Evolutionary conservation across 2,888 invertebrate species (phyloP).

Genomic region (Philopedon plagiatum): DNA sequence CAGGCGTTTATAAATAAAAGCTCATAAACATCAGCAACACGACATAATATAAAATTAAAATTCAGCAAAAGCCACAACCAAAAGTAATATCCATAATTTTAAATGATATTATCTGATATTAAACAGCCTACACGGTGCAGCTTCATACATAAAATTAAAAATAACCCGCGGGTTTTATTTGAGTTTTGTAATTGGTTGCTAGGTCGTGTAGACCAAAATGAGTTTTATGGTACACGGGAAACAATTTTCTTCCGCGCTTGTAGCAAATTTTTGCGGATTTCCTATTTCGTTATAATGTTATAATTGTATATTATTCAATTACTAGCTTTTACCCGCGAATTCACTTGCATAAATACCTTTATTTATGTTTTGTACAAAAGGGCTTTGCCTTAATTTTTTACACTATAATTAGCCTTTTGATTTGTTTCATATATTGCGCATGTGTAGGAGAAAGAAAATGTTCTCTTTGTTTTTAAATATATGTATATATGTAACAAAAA

Average conservation of each 20-base stretch:
- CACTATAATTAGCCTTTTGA: too few relatives aligned
- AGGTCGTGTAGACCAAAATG: neutral
- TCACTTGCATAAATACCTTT: too few relatives aligned
- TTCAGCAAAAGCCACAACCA: constrained; percentile 5
- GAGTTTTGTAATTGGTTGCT: neutral
- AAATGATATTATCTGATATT: constrained; percentile 37
- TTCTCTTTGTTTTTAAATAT: too few relatives aligned
- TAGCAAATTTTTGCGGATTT: neutral
- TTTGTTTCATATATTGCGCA: too few relatives aligned
- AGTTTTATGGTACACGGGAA: neutral
- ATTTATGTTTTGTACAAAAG: too few relatives aligned
- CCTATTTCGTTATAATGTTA: neutral
- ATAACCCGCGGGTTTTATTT: neutral
- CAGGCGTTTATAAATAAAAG: neutral
- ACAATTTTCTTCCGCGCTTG: neutral
- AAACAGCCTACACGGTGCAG: constrained; percentile 23
- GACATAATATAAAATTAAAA: constrained; percentile 34
- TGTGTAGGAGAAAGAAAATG: too few relatives aligned
- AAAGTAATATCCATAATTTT: constrained; percentile 31
- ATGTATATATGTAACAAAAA: too few relatives aligned
- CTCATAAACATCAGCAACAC: constrained; percentile 16
- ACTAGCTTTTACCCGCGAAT: too few relatives aligned
- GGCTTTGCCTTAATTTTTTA: too few relatives aligned
- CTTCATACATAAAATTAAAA: constrained; percentile 25
- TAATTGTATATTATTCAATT: too few relatives aligned